Percentiles rank a stretch among this genome's conserved stretches.
Conservation (phyloP, 2,797 vertebrate species). For the Nyctibius grandis region DNA sequence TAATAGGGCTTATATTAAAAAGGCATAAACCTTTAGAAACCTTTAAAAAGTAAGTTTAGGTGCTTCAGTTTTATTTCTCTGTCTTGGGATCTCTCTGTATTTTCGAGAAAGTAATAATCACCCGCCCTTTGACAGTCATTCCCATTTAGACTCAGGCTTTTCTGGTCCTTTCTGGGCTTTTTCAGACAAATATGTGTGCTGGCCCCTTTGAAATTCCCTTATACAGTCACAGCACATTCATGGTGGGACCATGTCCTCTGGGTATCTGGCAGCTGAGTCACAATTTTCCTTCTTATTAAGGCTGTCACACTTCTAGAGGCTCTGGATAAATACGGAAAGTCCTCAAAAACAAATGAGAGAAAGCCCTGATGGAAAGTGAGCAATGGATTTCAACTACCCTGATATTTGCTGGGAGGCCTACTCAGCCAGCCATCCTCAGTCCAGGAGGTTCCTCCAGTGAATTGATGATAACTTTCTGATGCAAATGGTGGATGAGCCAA, state of each 20-base stretch:
- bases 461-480: too few relatives aligned
- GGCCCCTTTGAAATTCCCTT: background rate
- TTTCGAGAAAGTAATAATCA: background rate
- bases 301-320: background rate
- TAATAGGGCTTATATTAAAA: background rate
- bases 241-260: accelerated
- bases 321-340: background rate
- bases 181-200: background rate
- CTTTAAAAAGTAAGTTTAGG: background rate
- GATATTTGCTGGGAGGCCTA: too few relatives aligned
- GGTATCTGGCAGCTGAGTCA: background rate
- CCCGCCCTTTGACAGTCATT: background rate
- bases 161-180: background rate
- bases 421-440: too few relatives aligned
- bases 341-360: background rate
- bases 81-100: background rate
- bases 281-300: background rate
- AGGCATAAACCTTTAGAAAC: background rate
- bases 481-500: too few relatives aligned
- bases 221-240: background rate
- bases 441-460: too few relatives aligned
- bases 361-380: background rate
- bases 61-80: background rate
- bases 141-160: background rate
- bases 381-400: too few relatives aligned